Evolutionary conservation across 2,113 vertebrate species (phyloP).

Genomic region (Neofelis nebulosa): DNA sequence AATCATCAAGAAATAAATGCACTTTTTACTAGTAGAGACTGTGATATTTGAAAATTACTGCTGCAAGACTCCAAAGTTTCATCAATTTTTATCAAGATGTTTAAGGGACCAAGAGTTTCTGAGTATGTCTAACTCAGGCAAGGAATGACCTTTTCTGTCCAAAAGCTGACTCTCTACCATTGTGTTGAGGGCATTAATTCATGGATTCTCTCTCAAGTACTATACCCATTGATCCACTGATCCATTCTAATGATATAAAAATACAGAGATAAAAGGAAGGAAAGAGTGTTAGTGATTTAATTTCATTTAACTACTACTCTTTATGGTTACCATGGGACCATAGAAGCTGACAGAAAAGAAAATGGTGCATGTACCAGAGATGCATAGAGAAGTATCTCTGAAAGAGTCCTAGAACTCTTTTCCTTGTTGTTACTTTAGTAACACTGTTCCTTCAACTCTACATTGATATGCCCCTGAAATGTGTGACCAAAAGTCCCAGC

Average conservation of each 20-base stretch:
- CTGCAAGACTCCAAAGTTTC: background rate
- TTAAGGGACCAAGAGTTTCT: background rate
- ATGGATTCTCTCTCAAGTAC: background rate
- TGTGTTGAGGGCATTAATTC: background rate
- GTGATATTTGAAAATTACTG: slow-evolving; percentile 4
- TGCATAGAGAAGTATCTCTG: background rate
- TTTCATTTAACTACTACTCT: background rate
- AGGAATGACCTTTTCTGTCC: background rate
- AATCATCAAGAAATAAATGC: background rate
- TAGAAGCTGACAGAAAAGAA: background rate
- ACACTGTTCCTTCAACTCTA: background rate
- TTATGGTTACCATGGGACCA: background rate
- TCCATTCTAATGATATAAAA: background rate
- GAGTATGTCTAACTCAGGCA: background rate
- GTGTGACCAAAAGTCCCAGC: background rate
- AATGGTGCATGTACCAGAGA: background rate
- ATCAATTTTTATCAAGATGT: background rate
- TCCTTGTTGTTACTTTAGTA: background rate
- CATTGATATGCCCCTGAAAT: background rate
- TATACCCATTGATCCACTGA: background rate
- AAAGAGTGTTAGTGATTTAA: background rate
- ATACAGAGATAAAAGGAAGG: background rate
- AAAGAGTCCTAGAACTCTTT: background rate
- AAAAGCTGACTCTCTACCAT: background rate
- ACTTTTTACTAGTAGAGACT: background rate